Percentiles rank a stretch among this genome's conserved stretches.
These are phyloP conservation scores for Falco novaeseelandiae DNA, from an alignment of 2,797 vertebrate genomes.

Conservation along the genomic window DNA sequence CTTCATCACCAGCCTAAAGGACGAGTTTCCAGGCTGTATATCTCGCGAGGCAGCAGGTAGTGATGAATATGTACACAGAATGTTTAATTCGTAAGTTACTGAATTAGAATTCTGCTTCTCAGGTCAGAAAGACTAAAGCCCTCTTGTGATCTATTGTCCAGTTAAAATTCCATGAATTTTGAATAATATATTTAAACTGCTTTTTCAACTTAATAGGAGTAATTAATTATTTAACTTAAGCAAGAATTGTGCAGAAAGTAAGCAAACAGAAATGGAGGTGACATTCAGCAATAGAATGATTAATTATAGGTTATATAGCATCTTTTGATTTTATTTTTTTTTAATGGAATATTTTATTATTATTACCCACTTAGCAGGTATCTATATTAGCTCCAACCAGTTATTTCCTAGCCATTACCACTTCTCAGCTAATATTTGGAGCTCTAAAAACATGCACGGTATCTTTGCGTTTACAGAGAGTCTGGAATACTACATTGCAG, in stretches of 20 bases:
- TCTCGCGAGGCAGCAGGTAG: not conserved
- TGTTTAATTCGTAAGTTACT: not conserved
- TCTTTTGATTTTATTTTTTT: not conserved
- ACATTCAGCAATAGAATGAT: not conserved
- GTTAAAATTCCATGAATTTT: not conserved
- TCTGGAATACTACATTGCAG: not conserved
- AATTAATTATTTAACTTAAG: not conserved
- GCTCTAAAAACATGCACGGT: not conserved
- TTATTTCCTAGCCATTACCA: not conserved
- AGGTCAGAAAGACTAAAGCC: not conserved
- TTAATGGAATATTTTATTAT: not conserved
- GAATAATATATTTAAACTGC: not conserved
- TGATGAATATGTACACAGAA: rapidly evolving
- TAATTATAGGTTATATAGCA: not conserved
- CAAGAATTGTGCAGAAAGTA: not conserved
- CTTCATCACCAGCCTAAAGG: not conserved
- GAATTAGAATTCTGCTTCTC: not conserved
- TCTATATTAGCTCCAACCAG: not conserved
- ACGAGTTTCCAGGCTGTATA: not conserved
- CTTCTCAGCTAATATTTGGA: not conserved
- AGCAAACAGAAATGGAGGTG: not conserved
- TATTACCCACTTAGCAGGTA: not conserved
- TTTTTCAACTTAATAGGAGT: not conserved
- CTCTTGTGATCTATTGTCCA: not conserved
- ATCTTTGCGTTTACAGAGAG: not conserved